Evolutionary conservation across 2,888 invertebrate species (phyloP).

Genomic region (Drosophila borborema): DNA sequence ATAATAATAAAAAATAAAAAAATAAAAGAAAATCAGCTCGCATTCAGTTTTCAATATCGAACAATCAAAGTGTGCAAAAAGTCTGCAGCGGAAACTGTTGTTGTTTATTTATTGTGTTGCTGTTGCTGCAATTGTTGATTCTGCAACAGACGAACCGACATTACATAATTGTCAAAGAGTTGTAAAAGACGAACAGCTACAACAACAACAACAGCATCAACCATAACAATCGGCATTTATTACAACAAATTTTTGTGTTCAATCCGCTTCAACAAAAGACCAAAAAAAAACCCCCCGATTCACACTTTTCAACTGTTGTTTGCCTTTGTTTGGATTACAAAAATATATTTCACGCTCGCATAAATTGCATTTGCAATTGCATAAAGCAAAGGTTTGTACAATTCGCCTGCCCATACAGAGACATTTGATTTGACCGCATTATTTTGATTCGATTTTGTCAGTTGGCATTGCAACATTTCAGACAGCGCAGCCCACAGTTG

Average conservation of each 20-base stretch:
- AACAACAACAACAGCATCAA: slow-evolving; percentile 37
- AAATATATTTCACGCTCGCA: slow-evolving; percentile 48
- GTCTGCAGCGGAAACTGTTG: slow-evolving; percentile 58
- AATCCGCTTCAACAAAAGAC: slow-evolving; percentile 64
- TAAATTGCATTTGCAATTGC: slow-evolving; percentile 56
- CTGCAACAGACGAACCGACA: slow-evolving; percentile 62
- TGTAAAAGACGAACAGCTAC: slow-evolving; percentile 52
- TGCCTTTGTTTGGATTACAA: slow-evolving; percentile 70
- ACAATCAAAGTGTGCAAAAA: slow-evolving; percentile 72
- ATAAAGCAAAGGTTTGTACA: slow-evolving; percentile 50
- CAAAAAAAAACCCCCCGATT: slow-evolving; percentile 18
- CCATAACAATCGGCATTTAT: too few species aligned
- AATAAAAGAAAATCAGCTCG: slow-evolving; percentile 28
- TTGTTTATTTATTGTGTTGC: slow-evolving; percentile 39
- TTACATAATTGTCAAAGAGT: slow-evolving; percentile 78
- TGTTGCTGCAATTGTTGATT: slow-evolving; percentile 57
- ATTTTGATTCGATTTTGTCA: slow-evolving; percentile 37
- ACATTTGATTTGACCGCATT: slow-evolving; percentile 51
- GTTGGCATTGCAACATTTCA: slow-evolving; percentile 15
- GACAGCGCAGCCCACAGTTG: background rate
- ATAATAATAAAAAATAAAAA: slow-evolving; percentile 6
- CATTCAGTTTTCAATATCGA: slow-evolving; percentile 34
- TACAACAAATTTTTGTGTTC: slow-evolving; percentile 73
- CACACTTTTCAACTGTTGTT: slow-evolving; percentile 41
- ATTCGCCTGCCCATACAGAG: slow-evolving; percentile 24